Conservation (phyloP, 2,797 vertebrate species). For the Smutsia gigantea region DNA sequence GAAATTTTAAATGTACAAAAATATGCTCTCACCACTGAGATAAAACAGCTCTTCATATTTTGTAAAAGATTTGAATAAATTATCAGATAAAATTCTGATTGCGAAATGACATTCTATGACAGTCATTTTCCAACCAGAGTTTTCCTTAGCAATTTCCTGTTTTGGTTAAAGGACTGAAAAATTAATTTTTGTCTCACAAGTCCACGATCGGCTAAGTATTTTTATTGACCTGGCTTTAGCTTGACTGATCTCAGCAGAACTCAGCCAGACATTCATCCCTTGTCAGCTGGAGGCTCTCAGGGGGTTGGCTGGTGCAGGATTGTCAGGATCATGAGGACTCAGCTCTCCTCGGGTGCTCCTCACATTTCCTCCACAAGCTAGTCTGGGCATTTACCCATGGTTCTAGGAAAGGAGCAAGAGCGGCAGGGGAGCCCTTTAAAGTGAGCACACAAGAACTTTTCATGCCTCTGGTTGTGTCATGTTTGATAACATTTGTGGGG, state of each 20-base stretch:
- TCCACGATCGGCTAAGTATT: background rate
- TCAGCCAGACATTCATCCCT: background rate
- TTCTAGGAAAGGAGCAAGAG: background rate
- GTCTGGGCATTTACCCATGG: background rate
- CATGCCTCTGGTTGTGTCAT: background rate
- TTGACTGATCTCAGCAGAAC: background rate
- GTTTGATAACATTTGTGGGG: background rate
- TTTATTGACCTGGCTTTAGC: background rate
- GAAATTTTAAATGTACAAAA: background rate
- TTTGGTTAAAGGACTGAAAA: slow-evolving; percentile 27
- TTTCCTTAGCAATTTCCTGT: background rate
- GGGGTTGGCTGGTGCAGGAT: background rate
- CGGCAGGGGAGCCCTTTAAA: background rate
- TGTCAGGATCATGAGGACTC: background rate
- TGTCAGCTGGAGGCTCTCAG: background rate
- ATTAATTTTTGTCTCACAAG: background rate
- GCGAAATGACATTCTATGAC: background rate
- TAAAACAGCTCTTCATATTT: slow-evolving; percentile 3
- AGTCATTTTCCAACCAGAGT: slow-evolving; percentile 19
- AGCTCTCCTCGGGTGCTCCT: background rate
- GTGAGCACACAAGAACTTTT: background rate
- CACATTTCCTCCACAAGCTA: background rate
- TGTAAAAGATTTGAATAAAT: background rate
- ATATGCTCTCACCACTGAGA: background rate
- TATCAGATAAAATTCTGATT: background rate